A percentile compares a stretch with the other conserved stretches of the same genome.
phyloP scores from a whole-genome alignment of 2,888 invertebrate species.

The Leptinotarsa juncta region DNA sequence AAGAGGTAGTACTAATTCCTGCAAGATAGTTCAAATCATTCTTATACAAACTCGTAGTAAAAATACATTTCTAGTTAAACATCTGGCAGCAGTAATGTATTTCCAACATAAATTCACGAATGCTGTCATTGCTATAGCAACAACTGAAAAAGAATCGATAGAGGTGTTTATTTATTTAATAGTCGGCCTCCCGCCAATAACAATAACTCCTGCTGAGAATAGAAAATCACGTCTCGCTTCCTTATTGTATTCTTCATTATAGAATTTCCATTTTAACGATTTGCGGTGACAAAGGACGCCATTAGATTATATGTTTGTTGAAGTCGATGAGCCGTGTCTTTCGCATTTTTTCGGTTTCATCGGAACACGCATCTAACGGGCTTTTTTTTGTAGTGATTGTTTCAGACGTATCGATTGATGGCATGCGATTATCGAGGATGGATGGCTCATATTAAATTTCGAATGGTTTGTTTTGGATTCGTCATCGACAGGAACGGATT shows the following conservation, averaged over 20 bases:
- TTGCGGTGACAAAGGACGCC: conserved; percentile 30
- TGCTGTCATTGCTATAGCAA: background rate
- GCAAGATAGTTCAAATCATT: too few species aligned
- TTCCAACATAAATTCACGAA: conserved; percentile 23
- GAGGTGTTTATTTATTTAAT: conserved; percentile 38
- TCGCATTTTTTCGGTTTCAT: conserved; percentile 18
- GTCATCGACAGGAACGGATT: background rate
- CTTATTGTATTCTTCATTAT: conserved; percentile 32
- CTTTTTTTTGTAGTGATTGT: conserved; percentile 10
- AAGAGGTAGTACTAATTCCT: too few species aligned
- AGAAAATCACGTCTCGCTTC: conserved; percentile 37
- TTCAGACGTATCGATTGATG: background rate
- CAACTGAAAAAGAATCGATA: conserved; percentile 25
- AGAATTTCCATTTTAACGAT: conserved; percentile 35
- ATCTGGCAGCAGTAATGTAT: conserved; percentile 19
- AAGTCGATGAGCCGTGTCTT: conserved; percentile 1
- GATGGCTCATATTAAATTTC: background rate
- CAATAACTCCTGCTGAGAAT: conserved; percentile 41
- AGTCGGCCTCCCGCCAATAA: conserved; percentile 27
- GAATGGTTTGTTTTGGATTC: background rate
- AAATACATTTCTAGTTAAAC: conserved; percentile 3
- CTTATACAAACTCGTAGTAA: background rate
- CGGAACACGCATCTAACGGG: conserved; percentile 1
- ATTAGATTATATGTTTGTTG: conserved; percentile 28
- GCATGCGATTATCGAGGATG: background rate